Evolutionary conservation across 2,888 invertebrate species (phyloP).

Genomic region (Latheticus oryzae): DNA sequence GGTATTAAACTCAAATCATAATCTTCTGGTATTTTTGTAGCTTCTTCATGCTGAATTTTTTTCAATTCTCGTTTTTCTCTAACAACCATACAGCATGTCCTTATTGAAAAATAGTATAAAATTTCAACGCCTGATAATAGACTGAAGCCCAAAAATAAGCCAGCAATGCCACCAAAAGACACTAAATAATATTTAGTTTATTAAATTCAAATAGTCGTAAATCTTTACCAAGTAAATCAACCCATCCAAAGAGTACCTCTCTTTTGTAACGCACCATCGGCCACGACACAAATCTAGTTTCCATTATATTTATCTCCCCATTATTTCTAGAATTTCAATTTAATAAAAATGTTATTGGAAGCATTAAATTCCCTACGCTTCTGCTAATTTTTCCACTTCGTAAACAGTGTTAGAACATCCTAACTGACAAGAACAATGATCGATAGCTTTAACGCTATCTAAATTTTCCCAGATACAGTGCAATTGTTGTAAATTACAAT

Average conservation of each 20-base stretch:
- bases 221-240: slow-evolving; percentile 78
- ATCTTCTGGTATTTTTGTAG: slow-evolving; percentile 53
- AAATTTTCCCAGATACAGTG: slow-evolving; percentile 70
- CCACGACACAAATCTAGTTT: slow-evolving; percentile 81
- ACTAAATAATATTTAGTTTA: slow-evolving; percentile 68
- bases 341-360: slow-evolving; percentile 12
- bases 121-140: slow-evolving; percentile 81
- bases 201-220: slow-evolving; percentile 23
- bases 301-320: slow-evolving; percentile 59
- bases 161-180: slow-evolving; percentile 75
- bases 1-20: slow-evolving; percentile 63
- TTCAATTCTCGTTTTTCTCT: slow-evolving; percentile 68
- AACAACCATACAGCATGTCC: slow-evolving; percentile 74
- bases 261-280: slow-evolving; percentile 82
- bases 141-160: slow-evolving; percentile 80
- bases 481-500: slow-evolving; percentile 72
- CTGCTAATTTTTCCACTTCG: slow-evolving; percentile 78
- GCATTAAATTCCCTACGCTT: slow-evolving; percentile 65
- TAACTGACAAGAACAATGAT: slow-evolving; percentile 76
- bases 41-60: slow-evolving; percentile 65
- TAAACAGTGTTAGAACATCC: slow-evolving; percentile 82
- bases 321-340: slow-evolving; percentile 42
- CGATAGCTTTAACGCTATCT: slow-evolving; percentile 70
- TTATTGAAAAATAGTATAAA: slow-evolving; percentile 80
- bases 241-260: slow-evolving; percentile 86